phyloP scores from a whole-genome alignment of 92 coral and sea anemone genomes.

The Bergia sp. region DNA sequence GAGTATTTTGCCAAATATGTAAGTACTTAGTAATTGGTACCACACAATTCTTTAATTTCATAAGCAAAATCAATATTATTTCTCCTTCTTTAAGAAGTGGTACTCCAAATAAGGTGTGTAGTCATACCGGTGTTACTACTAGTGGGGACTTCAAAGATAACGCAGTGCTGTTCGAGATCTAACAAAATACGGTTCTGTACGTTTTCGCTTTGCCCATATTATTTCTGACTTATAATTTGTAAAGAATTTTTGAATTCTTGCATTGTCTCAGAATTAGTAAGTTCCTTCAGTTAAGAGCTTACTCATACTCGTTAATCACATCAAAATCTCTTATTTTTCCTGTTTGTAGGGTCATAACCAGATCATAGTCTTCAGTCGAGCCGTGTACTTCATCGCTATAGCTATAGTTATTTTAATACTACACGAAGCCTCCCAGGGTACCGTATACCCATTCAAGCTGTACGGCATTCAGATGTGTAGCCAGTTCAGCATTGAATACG shows the following conservation, averaged over 20 bases:
- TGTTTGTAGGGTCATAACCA: constrained; percentile 90
- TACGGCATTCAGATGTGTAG: constrained; percentile 86
- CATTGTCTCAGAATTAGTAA: neutral
- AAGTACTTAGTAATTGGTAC: neutral
- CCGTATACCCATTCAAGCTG: constrained; percentile 57
- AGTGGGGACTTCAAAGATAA: no score
- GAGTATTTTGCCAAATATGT: no score
- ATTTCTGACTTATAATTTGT: no score
- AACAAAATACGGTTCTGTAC: no score
- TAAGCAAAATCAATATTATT: neutral
- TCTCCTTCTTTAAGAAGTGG: neutral
- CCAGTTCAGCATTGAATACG: constrained; percentile 64
- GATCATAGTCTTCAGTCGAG: constrained; percentile 92
- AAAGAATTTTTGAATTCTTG: no score
- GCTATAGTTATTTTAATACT: constrained; percentile 76
- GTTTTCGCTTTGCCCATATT: no score
- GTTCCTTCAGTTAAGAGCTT: neutral
- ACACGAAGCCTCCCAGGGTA: constrained; percentile 64
- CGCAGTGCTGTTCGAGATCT: no score
- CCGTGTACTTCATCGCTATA: constrained; percentile 86
- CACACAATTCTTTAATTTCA: neutral
- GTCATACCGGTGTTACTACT: no score
- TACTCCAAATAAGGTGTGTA: neutral
- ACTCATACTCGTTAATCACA: neutral
- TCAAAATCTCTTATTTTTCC: neutral